Conservation (phyloP, 2,113 vertebrate genomes). For the Neopipo cinnamomea region DNA sequence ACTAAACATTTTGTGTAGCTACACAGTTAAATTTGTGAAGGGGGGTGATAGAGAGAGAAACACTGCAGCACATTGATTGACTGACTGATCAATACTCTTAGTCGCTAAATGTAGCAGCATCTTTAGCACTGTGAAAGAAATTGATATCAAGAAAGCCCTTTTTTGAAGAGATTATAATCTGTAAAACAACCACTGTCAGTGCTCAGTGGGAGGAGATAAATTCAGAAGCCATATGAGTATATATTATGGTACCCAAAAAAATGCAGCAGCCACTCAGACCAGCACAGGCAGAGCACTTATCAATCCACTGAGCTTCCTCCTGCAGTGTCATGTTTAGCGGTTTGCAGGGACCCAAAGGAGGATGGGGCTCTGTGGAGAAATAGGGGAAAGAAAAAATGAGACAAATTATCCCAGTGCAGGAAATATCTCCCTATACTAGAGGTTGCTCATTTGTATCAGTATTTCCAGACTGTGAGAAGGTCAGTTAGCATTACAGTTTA, state of each 20-base stretch:
- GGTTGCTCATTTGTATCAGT: background rate
- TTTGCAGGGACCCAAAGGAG: background rate
- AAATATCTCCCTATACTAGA: background rate
- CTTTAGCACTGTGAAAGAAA: background rate
- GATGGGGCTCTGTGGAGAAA: background rate
- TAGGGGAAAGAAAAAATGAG: background rate
- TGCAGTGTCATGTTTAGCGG: background rate
- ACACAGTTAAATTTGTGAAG: background rate
- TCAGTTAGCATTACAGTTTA: background rate
- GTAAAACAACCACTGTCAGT: background rate
- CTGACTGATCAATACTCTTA: background rate
- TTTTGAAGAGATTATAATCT: background rate
- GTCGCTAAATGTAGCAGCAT: background rate
- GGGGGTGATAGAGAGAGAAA: background rate
- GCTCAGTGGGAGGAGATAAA: background rate
- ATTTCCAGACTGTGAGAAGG: background rate
- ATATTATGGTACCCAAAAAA: background rate
- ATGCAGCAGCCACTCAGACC: background rate
- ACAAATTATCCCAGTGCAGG: background rate
- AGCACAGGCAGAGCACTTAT: background rate
- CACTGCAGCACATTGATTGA: background rate
- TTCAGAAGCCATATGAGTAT: background rate
- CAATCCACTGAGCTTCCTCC: background rate
- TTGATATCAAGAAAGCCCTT: background rate
- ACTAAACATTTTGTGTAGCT: background rate